phyloP scores from a whole-genome alignment of 1,140 invertebrate genomes.

The Lasioglossum albipes region DNA sequence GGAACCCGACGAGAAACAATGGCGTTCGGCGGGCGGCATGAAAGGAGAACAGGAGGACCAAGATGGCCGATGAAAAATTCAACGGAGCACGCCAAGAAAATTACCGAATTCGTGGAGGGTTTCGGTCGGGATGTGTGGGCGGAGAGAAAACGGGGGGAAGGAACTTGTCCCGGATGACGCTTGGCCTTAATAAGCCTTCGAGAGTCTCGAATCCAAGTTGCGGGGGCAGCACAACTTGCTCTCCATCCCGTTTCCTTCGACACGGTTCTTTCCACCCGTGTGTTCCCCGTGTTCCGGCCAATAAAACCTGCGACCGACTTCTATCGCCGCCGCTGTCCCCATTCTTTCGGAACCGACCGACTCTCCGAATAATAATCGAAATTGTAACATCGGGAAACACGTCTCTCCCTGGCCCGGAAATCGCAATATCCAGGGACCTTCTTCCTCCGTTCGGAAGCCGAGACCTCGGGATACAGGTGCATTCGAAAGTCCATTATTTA shows the following conservation, averaged over 20 bases:
- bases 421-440: too few species aligned
- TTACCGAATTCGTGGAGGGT: background rate
- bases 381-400: too few species aligned
- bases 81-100: background rate
- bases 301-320: conserved; percentile 32
- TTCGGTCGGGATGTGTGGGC: background rate
- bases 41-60: background rate
- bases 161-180: conserved; percentile 62
- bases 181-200: conserved; percentile 77
- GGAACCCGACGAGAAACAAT: background rate
- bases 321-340: conserved; percentile 12
- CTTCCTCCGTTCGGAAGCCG: too few species aligned
- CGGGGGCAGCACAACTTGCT: background rate
- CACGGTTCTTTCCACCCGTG: background rate
- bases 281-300: background rate
- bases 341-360: too few species aligned
- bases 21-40: background rate
- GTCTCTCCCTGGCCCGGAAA: background rate
- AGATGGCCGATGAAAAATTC: conserved; percentile 1
- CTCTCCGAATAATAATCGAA: too few species aligned
- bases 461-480: too few species aligned
- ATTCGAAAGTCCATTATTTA: too few species aligned
- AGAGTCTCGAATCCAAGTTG: conserved; percentile 61
- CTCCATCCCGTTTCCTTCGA: background rate
- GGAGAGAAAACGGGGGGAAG: background rate